A percentile compares a stretch with the other conserved stretches of the same genome.
These are phyloP conservation scores for Homalodisca vitripennis DNA, from an alignment of 1,140 invertebrate species.

Conservation along the genomic window DNA sequence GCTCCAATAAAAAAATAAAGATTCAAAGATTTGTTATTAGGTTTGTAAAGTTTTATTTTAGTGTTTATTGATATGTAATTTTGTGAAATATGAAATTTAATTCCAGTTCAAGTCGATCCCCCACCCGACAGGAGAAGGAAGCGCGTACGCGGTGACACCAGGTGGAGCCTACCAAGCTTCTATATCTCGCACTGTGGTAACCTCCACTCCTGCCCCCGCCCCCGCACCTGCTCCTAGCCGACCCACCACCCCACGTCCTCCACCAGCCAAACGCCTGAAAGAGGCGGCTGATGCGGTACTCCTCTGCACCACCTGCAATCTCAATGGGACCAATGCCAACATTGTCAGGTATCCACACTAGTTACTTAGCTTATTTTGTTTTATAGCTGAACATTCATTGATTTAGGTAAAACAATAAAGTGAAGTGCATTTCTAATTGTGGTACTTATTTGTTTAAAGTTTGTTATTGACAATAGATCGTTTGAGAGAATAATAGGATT, in stretches of 20 bases:
- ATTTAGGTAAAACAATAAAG: too few species aligned
- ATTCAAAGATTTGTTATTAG: background rate
- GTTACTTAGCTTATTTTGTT: too few species aligned
- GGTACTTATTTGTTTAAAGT: too few species aligned
- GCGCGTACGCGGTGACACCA: slow-evolving; percentile 36
- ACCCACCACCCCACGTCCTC: slow-evolving; percentile 37
- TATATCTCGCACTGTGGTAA: slow-evolving; percentile 11
- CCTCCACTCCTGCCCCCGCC: slow-evolving; percentile 32
- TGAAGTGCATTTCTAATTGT: too few species aligned
- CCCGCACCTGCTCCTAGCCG: slow-evolving; percentile 39
- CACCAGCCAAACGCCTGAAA: slow-evolving; percentile 45
- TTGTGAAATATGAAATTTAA: too few species aligned
- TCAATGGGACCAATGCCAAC: slow-evolving; percentile 59
- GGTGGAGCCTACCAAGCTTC: slow-evolving; percentile 29
- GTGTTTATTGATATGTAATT: too few species aligned
- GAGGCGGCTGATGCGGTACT: slow-evolving; percentile 50
- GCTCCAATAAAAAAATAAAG: too few species aligned
- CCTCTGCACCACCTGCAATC: slow-evolving; percentile 65
- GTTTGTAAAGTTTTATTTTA: background rate
- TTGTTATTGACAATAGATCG: too few species aligned
- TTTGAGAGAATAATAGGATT: too few species aligned
- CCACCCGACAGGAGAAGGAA: slow-evolving; percentile 56
- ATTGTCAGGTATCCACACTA: slow-evolving; percentile 70
- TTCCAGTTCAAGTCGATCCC: slow-evolving; percentile 76
- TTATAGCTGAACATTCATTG: too few species aligned